phyloP scores from a whole-genome alignment of 2,113 vertebrate species.

The Acanthisitta chloris region DNA sequence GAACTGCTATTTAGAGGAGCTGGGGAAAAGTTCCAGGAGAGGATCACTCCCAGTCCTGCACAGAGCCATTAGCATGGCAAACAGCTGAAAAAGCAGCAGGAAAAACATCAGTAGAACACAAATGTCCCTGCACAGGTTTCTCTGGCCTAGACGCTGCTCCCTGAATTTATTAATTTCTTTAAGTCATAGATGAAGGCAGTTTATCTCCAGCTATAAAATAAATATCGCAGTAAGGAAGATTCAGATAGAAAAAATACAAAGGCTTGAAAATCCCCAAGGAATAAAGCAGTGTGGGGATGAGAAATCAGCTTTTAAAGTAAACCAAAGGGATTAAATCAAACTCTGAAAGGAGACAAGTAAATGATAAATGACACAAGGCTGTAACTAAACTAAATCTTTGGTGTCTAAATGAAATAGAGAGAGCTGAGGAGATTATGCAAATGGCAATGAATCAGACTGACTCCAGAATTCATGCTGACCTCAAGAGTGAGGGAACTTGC shows the following conservation, averaged over 20 bases:
- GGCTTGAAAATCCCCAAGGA: not conserved
- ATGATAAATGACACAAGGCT: not conserved
- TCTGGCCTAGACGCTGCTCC: not conserved
- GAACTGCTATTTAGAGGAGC: not conserved
- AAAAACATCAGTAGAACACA: not conserved
- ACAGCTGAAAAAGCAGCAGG: not conserved
- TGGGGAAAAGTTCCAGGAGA: not conserved
- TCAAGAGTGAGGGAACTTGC: not conserved
- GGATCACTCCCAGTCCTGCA: rapidly evolving
- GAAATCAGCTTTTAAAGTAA: constrained; percentile 30
- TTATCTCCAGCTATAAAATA: not conserved
- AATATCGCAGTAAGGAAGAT: not conserved
- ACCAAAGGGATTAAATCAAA: constrained; percentile 47
- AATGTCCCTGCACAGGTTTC: not conserved
- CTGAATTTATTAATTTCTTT: not conserved
- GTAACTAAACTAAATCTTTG: not conserved
- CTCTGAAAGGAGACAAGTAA: not conserved
- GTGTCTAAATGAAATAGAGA: not conserved
- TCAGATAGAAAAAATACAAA: not conserved
- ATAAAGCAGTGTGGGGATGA: not conserved
- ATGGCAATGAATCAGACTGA: not conserved
- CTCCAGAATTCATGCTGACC: not conserved
- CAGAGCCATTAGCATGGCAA: not conserved
- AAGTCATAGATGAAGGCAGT: not conserved
- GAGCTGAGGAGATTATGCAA: constrained; percentile 5